Evolutionary conservation across 2,113 vertebrate species (phyloP).

Genomic region (Ascaphus truei): DNA sequence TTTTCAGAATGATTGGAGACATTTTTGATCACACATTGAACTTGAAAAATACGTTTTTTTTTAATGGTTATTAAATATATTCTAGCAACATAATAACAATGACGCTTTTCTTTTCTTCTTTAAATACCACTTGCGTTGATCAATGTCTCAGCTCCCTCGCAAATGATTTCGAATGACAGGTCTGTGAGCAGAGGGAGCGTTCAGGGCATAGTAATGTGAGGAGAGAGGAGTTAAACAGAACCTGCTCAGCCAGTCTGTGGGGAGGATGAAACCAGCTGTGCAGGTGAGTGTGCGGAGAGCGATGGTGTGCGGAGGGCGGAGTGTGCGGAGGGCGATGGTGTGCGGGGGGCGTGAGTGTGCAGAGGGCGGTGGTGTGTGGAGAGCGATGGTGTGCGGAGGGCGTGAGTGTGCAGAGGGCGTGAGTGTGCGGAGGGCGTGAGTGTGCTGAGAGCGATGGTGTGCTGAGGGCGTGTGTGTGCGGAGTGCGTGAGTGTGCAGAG

Average conservation of each 20-base stretch:
- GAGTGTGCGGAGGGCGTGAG: too few species aligned
- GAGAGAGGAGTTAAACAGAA: background rate
- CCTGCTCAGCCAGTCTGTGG: background rate
- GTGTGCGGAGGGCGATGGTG: background rate
- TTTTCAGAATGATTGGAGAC: background rate
- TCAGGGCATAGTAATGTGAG: background rate
- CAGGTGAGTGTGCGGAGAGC: background rate
- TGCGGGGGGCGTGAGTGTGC: background rate
- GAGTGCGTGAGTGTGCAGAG: too few species aligned
- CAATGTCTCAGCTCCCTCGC: conserved; percentile 37
- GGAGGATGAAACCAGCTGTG: conserved; percentile 14
- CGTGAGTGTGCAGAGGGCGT: too few species aligned
- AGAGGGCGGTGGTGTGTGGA: background rate
- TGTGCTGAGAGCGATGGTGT: too few species aligned
- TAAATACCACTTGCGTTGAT: conserved; percentile 27
- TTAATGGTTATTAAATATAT: conserved; percentile 30
- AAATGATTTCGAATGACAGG: conserved; percentile 23
- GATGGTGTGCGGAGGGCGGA: background rate
- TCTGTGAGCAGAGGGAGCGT: conserved; percentile 23
- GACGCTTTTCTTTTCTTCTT: conserved; percentile 12
- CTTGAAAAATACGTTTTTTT: background rate
- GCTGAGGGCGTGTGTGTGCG: too few species aligned
- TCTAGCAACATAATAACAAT: conserved; percentile 25
- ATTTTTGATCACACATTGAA: conserved; percentile 18
- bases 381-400: too few species aligned